These are phyloP conservation scores for Phyllopteryx taeniolatus DNA, from an alignment of 2,113 vertebrate species.

Conservation along the genomic window DNA sequence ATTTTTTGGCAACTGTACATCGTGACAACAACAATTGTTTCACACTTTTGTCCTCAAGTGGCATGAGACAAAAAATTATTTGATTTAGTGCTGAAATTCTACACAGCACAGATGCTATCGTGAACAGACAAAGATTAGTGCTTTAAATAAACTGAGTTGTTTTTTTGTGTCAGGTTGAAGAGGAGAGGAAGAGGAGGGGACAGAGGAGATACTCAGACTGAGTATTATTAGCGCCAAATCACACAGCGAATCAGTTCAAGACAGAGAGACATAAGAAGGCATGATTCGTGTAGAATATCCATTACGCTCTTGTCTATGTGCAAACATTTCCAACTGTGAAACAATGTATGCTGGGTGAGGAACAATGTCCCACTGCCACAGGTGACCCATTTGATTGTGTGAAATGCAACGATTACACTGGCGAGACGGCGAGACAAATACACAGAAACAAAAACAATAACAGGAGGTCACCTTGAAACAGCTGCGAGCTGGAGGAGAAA, in stretches of 20 bases:
- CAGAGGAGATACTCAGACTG: slow-evolving; percentile 15
- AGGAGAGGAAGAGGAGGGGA: slow-evolving; percentile 8
- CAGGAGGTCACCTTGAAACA: slow-evolving; percentile 68
- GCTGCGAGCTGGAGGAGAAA: slow-evolving; percentile 60
- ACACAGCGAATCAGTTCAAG: slow-evolving; percentile 4
- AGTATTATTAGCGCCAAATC: slow-evolving; percentile 14
- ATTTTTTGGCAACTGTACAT: too few species aligned
- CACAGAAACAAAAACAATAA: slow-evolving; percentile 59
- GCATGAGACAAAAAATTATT: neutral
- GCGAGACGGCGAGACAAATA: slow-evolving; percentile 57
- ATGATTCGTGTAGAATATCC: slow-evolving; percentile 15
- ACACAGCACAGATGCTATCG: slow-evolving; percentile 34
- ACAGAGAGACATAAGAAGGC: slow-evolving; percentile 16
- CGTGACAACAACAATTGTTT: too few species aligned
- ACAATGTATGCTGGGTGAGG: slow-evolving; percentile 42
- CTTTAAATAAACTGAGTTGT: slow-evolving; percentile 48
- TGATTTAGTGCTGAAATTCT: neutral
- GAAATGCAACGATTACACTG: slow-evolving; percentile 60
- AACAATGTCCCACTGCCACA: slow-evolving; percentile 45
- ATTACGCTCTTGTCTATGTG: slow-evolving; percentile 39
- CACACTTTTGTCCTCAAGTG: slow-evolving; percentile 6
- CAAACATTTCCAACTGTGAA: slow-evolving; percentile 51
- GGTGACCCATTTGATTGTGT: slow-evolving; percentile 51
- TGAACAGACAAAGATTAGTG: slow-evolving; percentile 57
- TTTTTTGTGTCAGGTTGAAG: slow-evolving; percentile 26